A percentile compares a stretch with the other conserved stretches of the same genome.
These are phyloP conservation scores for Etheostoma nigrum DNA, from an alignment of 2,797 vertebrate genomes.

Conservation along the genomic window DNA sequence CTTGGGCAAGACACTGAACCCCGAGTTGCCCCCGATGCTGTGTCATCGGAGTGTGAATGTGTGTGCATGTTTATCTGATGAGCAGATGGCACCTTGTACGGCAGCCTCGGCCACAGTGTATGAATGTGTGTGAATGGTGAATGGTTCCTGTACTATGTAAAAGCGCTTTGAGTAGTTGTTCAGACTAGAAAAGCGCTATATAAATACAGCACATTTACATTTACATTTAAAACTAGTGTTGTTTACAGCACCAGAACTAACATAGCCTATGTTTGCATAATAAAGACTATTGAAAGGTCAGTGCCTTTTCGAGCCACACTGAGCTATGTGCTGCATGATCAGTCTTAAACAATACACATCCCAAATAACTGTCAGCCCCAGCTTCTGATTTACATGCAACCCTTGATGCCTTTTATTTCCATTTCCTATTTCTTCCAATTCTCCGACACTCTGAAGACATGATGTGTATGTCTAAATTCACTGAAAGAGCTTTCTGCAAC, in stretches of 20 bases:
- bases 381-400: slow-evolving; percentile 26
- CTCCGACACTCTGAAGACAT: not conserved
- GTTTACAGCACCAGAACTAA: slow-evolving; percentile 2
- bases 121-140: too few species aligned
- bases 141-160: too few species aligned
- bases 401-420: not conserved
- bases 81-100: too few species aligned
- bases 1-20: too few species aligned
- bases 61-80: too few species aligned
- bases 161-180: too few species aligned
- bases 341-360: slow-evolving; percentile 29
- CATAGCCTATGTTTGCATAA: slow-evolving; percentile 43
- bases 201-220: too few species aligned
- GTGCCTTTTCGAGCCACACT: slow-evolving; percentile 21
- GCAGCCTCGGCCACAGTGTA: too few species aligned
- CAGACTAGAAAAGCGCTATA: too few species aligned
- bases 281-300: slow-evolving; percentile 65
- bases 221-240: too few species aligned
- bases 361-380: slow-evolving; percentile 28
- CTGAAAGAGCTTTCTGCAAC: slow-evolving; percentile 19
- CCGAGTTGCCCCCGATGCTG: too few species aligned
- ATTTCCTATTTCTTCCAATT: not conserved
- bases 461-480: not conserved
- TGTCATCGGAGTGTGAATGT: too few species aligned
- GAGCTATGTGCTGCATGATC: slow-evolving; percentile 33